Conservation (phyloP, 1,140 invertebrate genomes). For the Mercenaria mercenaria region DNA sequence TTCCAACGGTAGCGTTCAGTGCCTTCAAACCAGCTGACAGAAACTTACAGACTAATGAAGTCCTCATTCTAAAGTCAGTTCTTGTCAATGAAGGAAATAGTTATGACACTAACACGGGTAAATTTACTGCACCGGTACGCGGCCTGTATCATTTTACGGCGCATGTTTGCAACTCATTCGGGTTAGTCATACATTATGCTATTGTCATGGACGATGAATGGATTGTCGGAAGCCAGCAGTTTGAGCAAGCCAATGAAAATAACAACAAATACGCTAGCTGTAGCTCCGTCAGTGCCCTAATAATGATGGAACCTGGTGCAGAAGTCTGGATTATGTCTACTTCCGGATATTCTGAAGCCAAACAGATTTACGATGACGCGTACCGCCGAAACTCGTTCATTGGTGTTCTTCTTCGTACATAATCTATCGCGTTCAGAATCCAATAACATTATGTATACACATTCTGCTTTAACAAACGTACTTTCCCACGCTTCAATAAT, state of each 20-base stretch:
- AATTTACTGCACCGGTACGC: background rate
- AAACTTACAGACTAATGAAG: background rate
- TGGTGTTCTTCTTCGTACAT: background rate
- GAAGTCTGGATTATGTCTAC: background rate
- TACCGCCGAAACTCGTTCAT: background rate
- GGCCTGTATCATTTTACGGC: background rate
- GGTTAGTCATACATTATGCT: background rate
- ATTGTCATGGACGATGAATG: background rate
- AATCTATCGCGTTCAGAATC: background rate
- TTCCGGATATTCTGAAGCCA: background rate
- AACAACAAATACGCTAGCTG: background rate
- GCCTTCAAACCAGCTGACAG: background rate
- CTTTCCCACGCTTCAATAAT: too few species aligned
- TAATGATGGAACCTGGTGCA: background rate
- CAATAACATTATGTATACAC: background rate
- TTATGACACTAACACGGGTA: background rate
- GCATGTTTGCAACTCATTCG: background rate
- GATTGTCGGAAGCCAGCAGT: background rate
- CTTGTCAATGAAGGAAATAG: background rate
- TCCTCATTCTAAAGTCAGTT: background rate
- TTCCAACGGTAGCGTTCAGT: background rate
- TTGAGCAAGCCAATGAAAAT: background rate
- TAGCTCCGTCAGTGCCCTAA: background rate
- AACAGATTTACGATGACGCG: background rate
- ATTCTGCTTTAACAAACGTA: background rate